Evolutionary conservation across 1,140 invertebrate genomes (phyloP).

Genomic region (Leucophenga varia): DNA sequence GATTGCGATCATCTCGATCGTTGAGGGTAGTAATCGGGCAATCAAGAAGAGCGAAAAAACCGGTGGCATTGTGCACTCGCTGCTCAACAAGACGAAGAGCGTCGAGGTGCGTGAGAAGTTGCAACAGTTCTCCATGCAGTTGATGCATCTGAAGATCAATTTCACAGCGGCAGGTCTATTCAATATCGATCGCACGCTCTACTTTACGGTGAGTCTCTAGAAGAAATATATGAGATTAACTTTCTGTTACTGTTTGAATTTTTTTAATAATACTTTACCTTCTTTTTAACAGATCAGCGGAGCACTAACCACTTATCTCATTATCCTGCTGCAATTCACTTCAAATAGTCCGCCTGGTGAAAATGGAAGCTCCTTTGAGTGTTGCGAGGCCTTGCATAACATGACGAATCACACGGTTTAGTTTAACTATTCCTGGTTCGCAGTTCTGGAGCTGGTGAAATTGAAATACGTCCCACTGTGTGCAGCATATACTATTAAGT

Average conservation of each 20-base stretch:
- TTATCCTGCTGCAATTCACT: constrained; percentile 51
- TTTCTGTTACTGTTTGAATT: neutral
- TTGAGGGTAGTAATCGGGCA: constrained; percentile 50
- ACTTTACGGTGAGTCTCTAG: constrained; percentile 41
- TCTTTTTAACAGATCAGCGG: constrained; percentile 41
- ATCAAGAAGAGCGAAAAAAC: constrained; percentile 55
- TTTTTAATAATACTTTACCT: neutral
- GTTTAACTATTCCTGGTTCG: neutral
- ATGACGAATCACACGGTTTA: constrained; percentile 34
- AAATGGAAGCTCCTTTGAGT: constrained; percentile 18
- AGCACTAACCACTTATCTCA: constrained; percentile 50
- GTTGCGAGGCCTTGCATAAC: constrained; percentile 31
- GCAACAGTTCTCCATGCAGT: constrained; percentile 50
- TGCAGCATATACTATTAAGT: constrained; percentile 21
- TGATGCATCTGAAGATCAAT: constrained; percentile 50
- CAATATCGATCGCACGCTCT: constrained; percentile 52
- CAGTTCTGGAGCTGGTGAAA: constrained; percentile 24
- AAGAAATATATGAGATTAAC: neutral
- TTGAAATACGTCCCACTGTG: constrained; percentile 24
- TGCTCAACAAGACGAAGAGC: constrained; percentile 47
- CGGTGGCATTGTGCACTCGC: constrained; percentile 44
- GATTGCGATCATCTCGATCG: constrained; percentile 51
- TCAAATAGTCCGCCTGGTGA: constrained; percentile 30
- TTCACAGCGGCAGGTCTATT: constrained; percentile 52
- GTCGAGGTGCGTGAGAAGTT: constrained; percentile 47